Percentiles rank a stretch among this genome's conserved stretches.
These are phyloP conservation scores for Streptopelia turtur DNA, from an alignment of 2,797 vertebrate genomes.

Conservation along the genomic window DNA sequence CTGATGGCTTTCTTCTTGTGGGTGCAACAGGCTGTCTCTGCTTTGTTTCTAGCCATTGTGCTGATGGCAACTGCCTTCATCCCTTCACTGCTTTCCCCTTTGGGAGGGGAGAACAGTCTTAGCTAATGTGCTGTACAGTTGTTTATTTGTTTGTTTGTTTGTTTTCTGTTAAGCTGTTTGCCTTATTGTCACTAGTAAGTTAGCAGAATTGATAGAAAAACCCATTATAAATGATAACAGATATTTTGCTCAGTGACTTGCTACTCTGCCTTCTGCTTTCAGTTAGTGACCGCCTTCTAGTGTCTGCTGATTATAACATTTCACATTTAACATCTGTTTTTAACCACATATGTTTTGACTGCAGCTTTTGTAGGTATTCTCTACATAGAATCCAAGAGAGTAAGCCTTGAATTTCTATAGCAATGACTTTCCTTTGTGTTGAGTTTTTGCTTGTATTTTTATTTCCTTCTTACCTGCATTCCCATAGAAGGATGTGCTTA, in stretches of 20 bases:
- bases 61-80: background rate
- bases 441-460: background rate
- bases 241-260: background rate
- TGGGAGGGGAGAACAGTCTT: background rate
- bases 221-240: background rate
- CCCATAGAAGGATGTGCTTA: background rate
- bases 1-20: background rate
- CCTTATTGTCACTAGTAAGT: background rate
- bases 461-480: background rate
- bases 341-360: background rate
- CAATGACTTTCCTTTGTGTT: background rate
- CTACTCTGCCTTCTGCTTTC: background rate
- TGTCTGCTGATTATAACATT: background rate
- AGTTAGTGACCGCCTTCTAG: background rate
- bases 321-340: background rate
- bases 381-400: background rate
- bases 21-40: background rate
- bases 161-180: background rate
- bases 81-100: background rate
- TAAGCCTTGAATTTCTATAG: background rate
- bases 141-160: background rate
- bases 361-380: background rate
- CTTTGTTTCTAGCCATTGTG: background rate
- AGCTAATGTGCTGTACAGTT: background rate
- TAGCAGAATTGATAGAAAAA: background rate